Evolutionary conservation across 2,113 vertebrate species (phyloP), one percentile per base, ranked within the genome.

Genomic region (Callopanchax toddi): DNA sequence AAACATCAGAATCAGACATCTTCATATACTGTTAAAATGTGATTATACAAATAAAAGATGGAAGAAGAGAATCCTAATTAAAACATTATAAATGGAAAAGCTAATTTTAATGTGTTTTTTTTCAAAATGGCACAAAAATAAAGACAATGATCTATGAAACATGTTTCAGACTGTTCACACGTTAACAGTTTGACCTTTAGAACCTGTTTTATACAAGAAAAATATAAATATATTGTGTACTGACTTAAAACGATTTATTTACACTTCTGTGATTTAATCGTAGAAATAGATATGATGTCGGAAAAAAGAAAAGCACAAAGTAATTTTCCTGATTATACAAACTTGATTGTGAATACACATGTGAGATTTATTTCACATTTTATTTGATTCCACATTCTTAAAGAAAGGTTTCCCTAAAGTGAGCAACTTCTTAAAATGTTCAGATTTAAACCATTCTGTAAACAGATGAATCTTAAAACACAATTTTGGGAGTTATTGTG

Each of bases 211-310:
- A 4, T 68, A 16, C 56, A 26, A 56, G n/a, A 39, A 32, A 12
- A 50, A 48, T 39, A 43, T 17, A 15, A 39, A 32, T 52, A 25
- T 29, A 49, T 53, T 58, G 49, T 60, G 26, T 71, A 50, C 40
- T 39, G n/a, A 45, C 21, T 11, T 34, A 68, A n/a, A 63, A 17
- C 3, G 21, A 56, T 32, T 18, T 52, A 4, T 11, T n/a, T 43
- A 43, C 12, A 37, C 12, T 43, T 43, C 18, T 1, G 4, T 43
- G 6, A 18, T 43, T 43, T n/a, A 9, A n/a, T 43, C 9, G 7
- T n/a, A 43, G 5, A 43, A 18, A 43, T 7, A 23, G 20, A 40
- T 21, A 11, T 13, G 52, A 11, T 37, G 11, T 57, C 11, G 29
- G 29, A 9, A 9, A 23, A 29, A 49, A 37, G n/a, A 23, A 58